Evolutionary conservation across 1,140 invertebrate species (phyloP).

Genomic region (Anoplolepis gracilipes): DNA sequence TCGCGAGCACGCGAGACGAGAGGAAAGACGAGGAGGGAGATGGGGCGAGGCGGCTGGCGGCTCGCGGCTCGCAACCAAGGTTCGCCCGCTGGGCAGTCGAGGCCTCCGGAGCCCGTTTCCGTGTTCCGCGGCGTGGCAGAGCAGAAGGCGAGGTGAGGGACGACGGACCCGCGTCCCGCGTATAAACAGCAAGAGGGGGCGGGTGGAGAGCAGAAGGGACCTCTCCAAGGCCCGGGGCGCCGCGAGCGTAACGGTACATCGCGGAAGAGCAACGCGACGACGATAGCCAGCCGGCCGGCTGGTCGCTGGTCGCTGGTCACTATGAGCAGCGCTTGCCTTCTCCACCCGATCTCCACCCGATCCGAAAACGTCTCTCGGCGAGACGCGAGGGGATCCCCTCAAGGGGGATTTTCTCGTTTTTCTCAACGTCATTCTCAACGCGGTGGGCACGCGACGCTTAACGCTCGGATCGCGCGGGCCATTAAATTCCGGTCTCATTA

Average conservation of each 20-base stretch:
- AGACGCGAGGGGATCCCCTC: neutral
- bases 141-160: constrained; percentile 21
- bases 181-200: neutral
- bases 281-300: constrained; percentile 43
- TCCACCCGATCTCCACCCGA: too few species aligned
- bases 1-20: constrained; percentile 47
- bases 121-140: constrained; percentile 58
- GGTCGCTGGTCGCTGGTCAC: too few species aligned
- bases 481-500: constrained; percentile 81
- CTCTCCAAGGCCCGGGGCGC: constrained; percentile 64
- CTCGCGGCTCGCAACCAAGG: constrained; percentile 52
- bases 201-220: constrained; percentile 61
- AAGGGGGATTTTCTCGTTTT: neutral
- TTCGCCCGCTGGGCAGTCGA: constrained; percentile 47
- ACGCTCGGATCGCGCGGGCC: constrained; percentile 62
- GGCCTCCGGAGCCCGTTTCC: constrained; percentile 55
- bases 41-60: neutral
- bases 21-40: constrained; percentile 24
- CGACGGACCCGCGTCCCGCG: neutral
- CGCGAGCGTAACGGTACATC: constrained; percentile 71
- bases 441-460: neutral
- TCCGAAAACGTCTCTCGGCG: constrained; percentile 58
- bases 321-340: too few species aligned
- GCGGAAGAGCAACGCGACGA: constrained; percentile 57
- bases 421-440: neutral